Evolutionary conservation across 2,797 vertebrate species (phyloP).

Genomic region (Enteromius treurensis): DNA sequence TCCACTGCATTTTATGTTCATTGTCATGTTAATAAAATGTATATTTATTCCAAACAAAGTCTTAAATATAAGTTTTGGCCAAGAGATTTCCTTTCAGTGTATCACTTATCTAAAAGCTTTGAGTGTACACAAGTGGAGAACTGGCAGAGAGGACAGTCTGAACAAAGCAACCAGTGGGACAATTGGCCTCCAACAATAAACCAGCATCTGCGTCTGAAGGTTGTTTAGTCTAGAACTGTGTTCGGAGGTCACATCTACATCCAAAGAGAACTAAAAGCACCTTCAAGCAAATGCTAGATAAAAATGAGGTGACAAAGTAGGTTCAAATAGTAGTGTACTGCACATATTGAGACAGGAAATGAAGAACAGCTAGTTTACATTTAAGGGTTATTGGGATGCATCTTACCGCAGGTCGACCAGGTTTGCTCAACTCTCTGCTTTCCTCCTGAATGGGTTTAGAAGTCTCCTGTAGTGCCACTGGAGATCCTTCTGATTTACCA

Average conservation of each 20-base stretch:
- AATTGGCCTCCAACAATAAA: conserved; percentile 21
- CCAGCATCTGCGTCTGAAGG: conserved; percentile 2
- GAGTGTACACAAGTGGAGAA: neutral
- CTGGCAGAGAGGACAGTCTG: conserved; percentile 65
- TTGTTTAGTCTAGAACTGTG: neutral
- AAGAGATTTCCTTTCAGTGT: neutral
- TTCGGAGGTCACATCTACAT: neutral
- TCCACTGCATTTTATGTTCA: neutral
- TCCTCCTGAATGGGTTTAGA: conserved; percentile 88
- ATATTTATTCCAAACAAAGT: neutral
- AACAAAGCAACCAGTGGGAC: conserved; percentile 43
- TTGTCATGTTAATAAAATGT: neutral
- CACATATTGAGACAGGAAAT: neutral
- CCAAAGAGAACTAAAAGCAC: neutral
- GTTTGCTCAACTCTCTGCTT: conserved; percentile 85
- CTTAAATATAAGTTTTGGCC: neutral
- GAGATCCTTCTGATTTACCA: conserved; percentile 85
- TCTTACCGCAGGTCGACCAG: conserved; percentile 94
- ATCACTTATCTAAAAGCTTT: neutral
- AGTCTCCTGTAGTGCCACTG: conserved; percentile 84
- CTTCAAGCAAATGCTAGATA: neutral
- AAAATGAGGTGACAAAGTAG: neutral
- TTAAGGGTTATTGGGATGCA: neutral
- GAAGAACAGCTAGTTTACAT: neutral
- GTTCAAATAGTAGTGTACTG: conserved; percentile 29